Conservation (phyloP, 1,140 invertebrate genomes). For the Drosophila rhopaloa region DNA sequence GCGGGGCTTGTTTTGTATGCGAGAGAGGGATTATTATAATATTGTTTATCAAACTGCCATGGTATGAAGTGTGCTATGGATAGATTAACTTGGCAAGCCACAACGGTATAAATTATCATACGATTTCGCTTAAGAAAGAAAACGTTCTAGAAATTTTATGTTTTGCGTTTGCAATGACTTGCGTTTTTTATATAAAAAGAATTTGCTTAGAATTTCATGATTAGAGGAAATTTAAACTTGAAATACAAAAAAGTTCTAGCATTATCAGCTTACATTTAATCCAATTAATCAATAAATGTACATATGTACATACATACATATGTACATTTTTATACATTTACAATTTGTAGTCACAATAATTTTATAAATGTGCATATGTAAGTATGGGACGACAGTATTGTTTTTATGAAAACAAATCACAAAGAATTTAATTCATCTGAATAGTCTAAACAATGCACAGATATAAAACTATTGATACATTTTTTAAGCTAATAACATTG, state of each 20-base stretch:
- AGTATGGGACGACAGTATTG: no score
- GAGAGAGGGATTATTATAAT: slow-evolving; percentile 20
- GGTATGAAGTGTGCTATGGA: neutral
- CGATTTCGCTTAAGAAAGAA: slow-evolving; percentile 4
- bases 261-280: slow-evolving; percentile 7
- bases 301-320: no score
- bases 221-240: slow-evolving; percentile 8
- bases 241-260: neutral
- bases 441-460: no score
- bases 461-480: no score
- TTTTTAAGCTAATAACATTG: no score
- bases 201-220: slow-evolving; percentile 22
- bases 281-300: slow-evolving; percentile 11
- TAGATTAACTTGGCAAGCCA: slow-evolving; percentile 8
- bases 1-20: slow-evolving; percentile 1
- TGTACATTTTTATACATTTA: no score
- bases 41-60: slow-evolving; percentile 22
- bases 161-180: neutral
- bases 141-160: slow-evolving; percentile 19
- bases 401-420: neutral
- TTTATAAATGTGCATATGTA: neutral
- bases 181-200: neutral
- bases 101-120: slow-evolving; percentile 28
- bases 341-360: no score
- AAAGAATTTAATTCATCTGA: neutral